Base-by-base conservation (phyloP, 2,797 vertebrate genomes). In the Neoniphon sammara region DNA sequence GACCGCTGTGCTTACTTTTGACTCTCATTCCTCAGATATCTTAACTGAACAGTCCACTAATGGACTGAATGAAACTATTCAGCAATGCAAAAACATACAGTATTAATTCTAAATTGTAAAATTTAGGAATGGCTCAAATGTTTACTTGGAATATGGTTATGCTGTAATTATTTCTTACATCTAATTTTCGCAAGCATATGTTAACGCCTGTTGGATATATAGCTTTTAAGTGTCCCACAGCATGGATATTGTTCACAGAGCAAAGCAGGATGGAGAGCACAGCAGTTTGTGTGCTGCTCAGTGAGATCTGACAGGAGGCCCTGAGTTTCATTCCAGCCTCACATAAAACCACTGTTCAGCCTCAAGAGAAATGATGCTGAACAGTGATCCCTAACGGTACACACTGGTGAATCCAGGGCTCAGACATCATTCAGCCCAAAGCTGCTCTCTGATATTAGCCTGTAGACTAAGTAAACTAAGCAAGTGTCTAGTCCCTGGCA, bases 341-440 rank as follows among this genome's bases (percentile, higher is more conserved):
- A 36, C 67, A 67, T 67, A 67, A 59, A 85, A 79, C 56, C 44
- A 47, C 31, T 69, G 68, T 70, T 74, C 76, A 75, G 72, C 50
- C 62, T 80, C 46, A 76, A 77, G 52, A 15, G 23, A 54, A 54
- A 54, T 56, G 27, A 31, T 27, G 54, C 27, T 58, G 18, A 58
- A 20, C 30, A 20, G 31, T 58, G 31, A 77, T 82, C 70, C 58
- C 61, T 73, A 70, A 61, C 57, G 77, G 70, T 34, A 66, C 70
- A 81, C 71, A 66, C 31, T 2, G 12, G 27, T 70, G 64, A 77
- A 82, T 54, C 36, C 34, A 12, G 34, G 34, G 30, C 61, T 81
- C 53, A 65, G 57, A 61, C 55, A 30, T 44, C 20, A 80, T 68
- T 57, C 42, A 49, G 39, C 44, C 54, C 61, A 81, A 47, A 75